Base-by-base conservation (phyloP, 2,797 vertebrate species). In the Hirundo rustica region DNA sequence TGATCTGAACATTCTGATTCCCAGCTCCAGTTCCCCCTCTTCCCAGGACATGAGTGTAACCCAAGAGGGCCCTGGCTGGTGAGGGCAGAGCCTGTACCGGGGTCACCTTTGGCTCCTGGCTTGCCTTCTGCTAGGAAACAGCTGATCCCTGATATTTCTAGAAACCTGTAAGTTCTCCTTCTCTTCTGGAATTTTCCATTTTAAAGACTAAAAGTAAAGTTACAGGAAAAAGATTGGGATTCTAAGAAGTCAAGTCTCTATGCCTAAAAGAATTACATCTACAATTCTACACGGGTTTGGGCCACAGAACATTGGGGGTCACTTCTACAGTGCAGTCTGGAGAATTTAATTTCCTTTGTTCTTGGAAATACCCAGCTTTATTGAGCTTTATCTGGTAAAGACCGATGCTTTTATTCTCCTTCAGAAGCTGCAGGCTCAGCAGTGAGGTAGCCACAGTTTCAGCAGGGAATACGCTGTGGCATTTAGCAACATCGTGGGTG, bases 291-390 rank as follows among this genome's bases (percentile, higher is more conserved):
- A 2, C 0, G 1, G 0, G 26, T 90, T 79, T 29, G 65, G 16
- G 7, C 25, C 48, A 73, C 29, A 76, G 40, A 73, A 77, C 36
- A 22, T 20, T 32, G 14, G 4, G 13, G 14, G 62, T 57, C 15
- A 64, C 29, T 82, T 91, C 54, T 85, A 23, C 40, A 76, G 19
- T 22, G 32, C 38, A 70, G 9, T 27, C 48, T 70, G 25, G 61
- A 85, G 32, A 92, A 82, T 50, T 70, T 89, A 29, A 79, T 91
- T 91, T 91, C 71, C n/a, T 64, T 82, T 68, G 12, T 79, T 84
- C 48, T 29, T 82, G 57, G n/a, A 85, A 93, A 74, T 57, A 82
- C 6, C 3, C 29, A 45, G 25, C 29, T 95, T 92, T 92, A 74
- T 75, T 81, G 32, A 92, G 27, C 40, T 84, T 78, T 62, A 36